A percentile compares a stretch with the other conserved stretches of the same genome.
Evolutionary conservation across 1,140 invertebrate genomes (phyloP).

Genomic region (Cyclina sinensis): DNA sequence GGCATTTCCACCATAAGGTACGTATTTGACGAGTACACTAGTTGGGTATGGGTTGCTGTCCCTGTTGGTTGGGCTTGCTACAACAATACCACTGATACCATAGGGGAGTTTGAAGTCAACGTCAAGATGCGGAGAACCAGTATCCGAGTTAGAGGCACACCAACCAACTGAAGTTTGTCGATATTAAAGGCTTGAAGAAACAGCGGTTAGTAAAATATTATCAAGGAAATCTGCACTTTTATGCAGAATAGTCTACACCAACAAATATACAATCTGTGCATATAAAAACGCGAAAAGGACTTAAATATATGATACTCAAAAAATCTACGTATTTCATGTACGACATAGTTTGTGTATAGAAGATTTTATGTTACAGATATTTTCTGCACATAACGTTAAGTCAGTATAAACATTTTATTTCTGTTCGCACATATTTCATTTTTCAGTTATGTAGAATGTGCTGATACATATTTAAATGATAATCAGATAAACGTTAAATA

Average conservation of each 20-base stretch:
- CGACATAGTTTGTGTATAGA: too few relatives aligned
- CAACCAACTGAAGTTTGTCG: neutral
- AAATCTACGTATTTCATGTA: too few relatives aligned
- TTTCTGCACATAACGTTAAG: too few relatives aligned
- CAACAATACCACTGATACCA: conserved; percentile 38
- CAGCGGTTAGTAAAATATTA: neutral
- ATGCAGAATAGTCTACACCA: neutral
- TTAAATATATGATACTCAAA: too few relatives aligned
- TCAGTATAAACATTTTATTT: too few relatives aligned
- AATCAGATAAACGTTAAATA: too few relatives aligned
- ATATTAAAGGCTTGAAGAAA: neutral
- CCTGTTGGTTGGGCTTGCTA: neutral
- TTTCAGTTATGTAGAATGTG: too few relatives aligned
- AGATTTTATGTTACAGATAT: too few relatives aligned
- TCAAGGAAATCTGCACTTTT: neutral
- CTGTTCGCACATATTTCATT: too few relatives aligned
- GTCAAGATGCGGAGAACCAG: neutral
- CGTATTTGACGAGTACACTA: conserved; percentile 17
- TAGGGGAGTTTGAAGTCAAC: conserved; percentile 27
- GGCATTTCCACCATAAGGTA: conserved; percentile 38
- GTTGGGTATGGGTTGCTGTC: neutral
- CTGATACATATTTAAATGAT: too few relatives aligned
- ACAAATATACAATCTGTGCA: neutral
- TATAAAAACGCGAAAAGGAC: too few relatives aligned
- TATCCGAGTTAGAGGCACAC: neutral